Evolutionary conservation across 2,888 invertebrate species (phyloP).

Genomic region (Melanostoma mellinum): DNA sequence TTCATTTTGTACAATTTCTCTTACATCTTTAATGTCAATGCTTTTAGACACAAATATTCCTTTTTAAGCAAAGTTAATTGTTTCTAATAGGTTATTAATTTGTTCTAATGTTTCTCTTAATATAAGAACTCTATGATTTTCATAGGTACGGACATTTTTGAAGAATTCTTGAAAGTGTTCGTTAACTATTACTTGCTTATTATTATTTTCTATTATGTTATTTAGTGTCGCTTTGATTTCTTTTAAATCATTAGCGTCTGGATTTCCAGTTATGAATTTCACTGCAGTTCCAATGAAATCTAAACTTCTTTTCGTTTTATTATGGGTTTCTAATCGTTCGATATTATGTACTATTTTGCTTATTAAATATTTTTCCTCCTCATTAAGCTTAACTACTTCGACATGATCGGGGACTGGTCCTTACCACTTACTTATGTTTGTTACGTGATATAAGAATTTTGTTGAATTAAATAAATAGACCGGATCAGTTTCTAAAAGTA

Average conservation of each 20-base stretch:
- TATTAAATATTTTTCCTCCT: not conserved
- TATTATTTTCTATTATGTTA: conserved; percentile 5
- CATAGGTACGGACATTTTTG: conserved; percentile 5
- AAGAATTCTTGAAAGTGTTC: conserved; percentile 19
- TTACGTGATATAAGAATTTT: not conserved
- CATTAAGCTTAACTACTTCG: not conserved
- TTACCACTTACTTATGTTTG: not conserved
- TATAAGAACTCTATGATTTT: conserved; percentile 18
- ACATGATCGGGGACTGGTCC: not conserved
- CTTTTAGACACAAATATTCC: conserved; percentile 17
- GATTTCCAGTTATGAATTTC: conserved; percentile 9
- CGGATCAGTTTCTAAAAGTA: not conserved
- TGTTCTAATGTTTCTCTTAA: conserved; percentile 21
- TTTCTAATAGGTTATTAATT: conserved; percentile 12
- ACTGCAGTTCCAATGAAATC: not conserved
- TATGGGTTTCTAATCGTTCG: too few relatives aligned
- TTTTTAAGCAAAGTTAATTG: conserved; percentile 17
- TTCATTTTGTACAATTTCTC: conserved; percentile 11
- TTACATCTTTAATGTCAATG: conserved; percentile 17
- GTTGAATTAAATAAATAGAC: not conserved
- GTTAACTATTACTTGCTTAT: conserved; percentile 16
- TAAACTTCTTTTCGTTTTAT: conserved; percentile 4
- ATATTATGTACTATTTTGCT: not conserved
- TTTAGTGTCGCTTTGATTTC: conserved; percentile 9
- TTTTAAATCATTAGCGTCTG: conserved; percentile 11